Conservation (phyloP, 2,797 vertebrate genomes). For the Ctenosaura bakeri region DNA sequence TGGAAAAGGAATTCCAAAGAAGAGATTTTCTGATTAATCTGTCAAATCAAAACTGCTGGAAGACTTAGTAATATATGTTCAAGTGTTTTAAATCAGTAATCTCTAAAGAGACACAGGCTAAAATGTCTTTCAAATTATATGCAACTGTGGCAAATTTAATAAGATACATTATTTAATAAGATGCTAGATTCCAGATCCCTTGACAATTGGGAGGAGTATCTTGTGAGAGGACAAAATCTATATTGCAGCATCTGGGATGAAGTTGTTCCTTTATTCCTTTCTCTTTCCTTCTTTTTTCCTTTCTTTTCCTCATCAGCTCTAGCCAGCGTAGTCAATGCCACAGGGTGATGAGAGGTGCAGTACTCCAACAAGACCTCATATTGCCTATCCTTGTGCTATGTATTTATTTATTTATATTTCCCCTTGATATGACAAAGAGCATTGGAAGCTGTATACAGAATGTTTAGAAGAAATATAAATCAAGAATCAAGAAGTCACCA, state of each 20-base stretch:
- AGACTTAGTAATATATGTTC: constrained; percentile 29
- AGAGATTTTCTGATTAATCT: constrained; percentile 43
- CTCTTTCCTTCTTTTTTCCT: neutral
- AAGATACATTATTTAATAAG: constrained; percentile 35
- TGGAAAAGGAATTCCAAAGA: constrained; percentile 41
- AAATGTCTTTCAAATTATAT: constrained; percentile 44
- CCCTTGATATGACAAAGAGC: too few relatives aligned
- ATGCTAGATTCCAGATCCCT: constrained; percentile 17
- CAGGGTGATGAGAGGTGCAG: too few relatives aligned
- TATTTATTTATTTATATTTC: too few relatives aligned
- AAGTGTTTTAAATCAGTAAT: constrained; percentile 46
- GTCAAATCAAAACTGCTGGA: constrained; percentile 42
- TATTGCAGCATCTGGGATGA: neutral
- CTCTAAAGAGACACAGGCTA: constrained; percentile 22
- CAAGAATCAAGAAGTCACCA: neutral
- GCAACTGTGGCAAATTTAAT: constrained; percentile 26
- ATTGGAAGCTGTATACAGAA: too few relatives aligned
- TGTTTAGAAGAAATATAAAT: neutral
- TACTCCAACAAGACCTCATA: too few relatives aligned
- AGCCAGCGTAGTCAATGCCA: neutral
- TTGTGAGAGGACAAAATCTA: neutral
- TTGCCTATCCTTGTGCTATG: too few relatives aligned
- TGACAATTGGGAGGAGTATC: constrained; percentile 18
- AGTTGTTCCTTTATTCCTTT: constrained; percentile 3
- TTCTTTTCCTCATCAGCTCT: neutral